Conservation (phyloP, 1,140 invertebrate genomes). For the Caenorhabditis brenneri region DNA sequence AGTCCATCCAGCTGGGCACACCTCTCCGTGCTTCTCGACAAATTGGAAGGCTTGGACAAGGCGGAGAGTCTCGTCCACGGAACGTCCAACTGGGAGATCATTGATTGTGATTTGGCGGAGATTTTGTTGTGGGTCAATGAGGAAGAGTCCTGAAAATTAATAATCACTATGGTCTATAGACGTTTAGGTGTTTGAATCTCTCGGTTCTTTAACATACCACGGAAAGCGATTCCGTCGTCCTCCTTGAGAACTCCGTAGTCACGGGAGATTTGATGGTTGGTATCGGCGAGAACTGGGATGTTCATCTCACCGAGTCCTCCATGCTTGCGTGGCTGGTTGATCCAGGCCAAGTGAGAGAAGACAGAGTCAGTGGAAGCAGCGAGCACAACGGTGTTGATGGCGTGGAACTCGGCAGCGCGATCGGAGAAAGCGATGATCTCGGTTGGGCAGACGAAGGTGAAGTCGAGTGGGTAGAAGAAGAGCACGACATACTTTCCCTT, state of each 20-base stretch:
- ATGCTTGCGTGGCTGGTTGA: conserved; percentile 90
- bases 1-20: conserved; percentile 95
- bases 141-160: conserved; percentile 83
- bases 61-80: conserved; percentile 77
- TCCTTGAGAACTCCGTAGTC: conserved; percentile 92
- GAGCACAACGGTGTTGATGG: conserved; percentile 74
- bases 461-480: conserved; percentile 96
- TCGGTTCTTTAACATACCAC: conserved; percentile 30
- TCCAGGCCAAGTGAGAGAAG: conserved; percentile 89
- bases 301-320: conserved; percentile 94
- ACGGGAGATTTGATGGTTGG: conserved; percentile 83
- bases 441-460: conserved; percentile 94
- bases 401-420: conserved; percentile 81
- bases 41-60: conserved; percentile 78
- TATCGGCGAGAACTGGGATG: conserved; percentile 93
- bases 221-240: conserved; percentile 80
- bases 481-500: conserved; percentile 93
- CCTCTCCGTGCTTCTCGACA: conserved; percentile 76
- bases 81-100: conserved; percentile 92
- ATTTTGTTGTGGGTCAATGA: conserved; percentile 90
- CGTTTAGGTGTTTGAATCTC: too few species aligned
- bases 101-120: conserved; percentile 96
- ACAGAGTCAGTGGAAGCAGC: conserved; percentile 88
- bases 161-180: too few species aligned
- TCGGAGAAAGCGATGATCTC: conserved; percentile 94